phyloP scores from a whole-genome alignment of 1,140 invertebrate genomes.

The Leptopilina boulardi region DNA sequence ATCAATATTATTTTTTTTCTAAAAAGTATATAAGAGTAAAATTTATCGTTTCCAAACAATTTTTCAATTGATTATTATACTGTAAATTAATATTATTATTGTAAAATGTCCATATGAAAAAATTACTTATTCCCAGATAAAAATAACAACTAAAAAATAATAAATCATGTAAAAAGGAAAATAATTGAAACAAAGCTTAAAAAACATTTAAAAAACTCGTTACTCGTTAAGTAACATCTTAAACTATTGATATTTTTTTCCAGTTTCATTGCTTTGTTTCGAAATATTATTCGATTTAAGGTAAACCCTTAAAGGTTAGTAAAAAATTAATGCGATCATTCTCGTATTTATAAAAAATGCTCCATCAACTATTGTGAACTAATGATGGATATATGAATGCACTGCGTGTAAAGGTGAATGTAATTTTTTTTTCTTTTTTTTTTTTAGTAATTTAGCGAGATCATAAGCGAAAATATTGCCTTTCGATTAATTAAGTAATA shows the following conservation, averaged over 20 bases:
- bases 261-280: not conserved
- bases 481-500: slow-evolving; percentile 7
- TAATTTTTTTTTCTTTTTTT: not conserved
- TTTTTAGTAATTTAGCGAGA: slow-evolving; percentile 27
- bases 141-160: not conserved
- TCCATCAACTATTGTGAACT: slow-evolving; percentile 10
- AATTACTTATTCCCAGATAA: not conserved
- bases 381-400: slow-evolving; percentile 29
- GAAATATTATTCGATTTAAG: not conserved
- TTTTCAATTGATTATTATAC: too few species aligned
- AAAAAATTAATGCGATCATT: slow-evolving; percentile 19
- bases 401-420: slow-evolving; percentile 21
- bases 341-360: slow-evolving; percentile 19
- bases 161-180: not conserved
- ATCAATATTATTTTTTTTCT: too few species aligned
- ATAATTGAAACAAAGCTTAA: not conserved
- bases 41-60: too few species aligned
- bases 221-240: not conserved
- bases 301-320: not conserved
- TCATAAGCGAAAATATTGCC: slow-evolving; percentile 22
- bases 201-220: not conserved
- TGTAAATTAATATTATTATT: too few species aligned
- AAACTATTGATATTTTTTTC: slow-evolving; percentile 1
- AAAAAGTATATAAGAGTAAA: not conserved
- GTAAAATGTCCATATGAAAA: slow-evolving; percentile 2